phyloP scores from a whole-genome alignment of 2,888 invertebrate genomes.

The Molanna angustata region DNA sequence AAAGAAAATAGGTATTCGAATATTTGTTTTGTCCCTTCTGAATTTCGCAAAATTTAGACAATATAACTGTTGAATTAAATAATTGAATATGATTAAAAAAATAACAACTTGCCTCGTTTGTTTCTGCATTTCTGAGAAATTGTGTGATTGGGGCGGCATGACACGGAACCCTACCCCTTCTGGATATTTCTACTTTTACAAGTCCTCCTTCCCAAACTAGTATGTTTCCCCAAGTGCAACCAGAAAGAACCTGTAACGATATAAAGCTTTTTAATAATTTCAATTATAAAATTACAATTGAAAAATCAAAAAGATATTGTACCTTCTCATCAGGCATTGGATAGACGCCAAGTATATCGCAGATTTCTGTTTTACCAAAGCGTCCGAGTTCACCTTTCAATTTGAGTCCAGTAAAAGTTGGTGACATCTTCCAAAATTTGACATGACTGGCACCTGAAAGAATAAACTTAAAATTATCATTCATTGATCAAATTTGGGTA shows the following conservation, averaged over 20 bases:
- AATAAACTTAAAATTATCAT: not conserved
- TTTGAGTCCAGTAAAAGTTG: slow-evolving; percentile 89
- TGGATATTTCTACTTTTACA: slow-evolving; percentile 79
- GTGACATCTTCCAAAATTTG: slow-evolving; percentile 92
- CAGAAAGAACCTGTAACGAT: slow-evolving; percentile 66
- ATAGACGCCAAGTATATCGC: slow-evolving; percentile 80
- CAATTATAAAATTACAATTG: not conserved
- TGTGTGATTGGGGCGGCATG: slow-evolving; percentile 68
- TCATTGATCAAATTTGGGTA: not conserved
- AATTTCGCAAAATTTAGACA: no score
- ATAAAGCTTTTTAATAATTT: not conserved
- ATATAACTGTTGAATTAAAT: not conserved
- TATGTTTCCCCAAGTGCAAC: slow-evolving; percentile 89
- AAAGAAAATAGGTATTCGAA: no score
- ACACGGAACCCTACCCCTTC: slow-evolving; percentile 68
- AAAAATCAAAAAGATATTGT: slow-evolving; percentile 9
- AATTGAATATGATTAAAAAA: not conserved
- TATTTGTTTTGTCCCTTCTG: no score
- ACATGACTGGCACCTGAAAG: slow-evolving; percentile 67
- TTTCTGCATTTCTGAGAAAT: slow-evolving; percentile 37
- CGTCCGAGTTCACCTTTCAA: slow-evolving; percentile 84
- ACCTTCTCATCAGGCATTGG: slow-evolving; percentile 89
- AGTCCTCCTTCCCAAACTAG: slow-evolving; percentile 88
- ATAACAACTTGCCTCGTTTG: slow-evolving; percentile 39
- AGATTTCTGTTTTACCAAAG: slow-evolving; percentile 90